Evolutionary conservation across 1,140 invertebrate species (phyloP).

Genomic region (Elymnias hypermnestra): DNA sequence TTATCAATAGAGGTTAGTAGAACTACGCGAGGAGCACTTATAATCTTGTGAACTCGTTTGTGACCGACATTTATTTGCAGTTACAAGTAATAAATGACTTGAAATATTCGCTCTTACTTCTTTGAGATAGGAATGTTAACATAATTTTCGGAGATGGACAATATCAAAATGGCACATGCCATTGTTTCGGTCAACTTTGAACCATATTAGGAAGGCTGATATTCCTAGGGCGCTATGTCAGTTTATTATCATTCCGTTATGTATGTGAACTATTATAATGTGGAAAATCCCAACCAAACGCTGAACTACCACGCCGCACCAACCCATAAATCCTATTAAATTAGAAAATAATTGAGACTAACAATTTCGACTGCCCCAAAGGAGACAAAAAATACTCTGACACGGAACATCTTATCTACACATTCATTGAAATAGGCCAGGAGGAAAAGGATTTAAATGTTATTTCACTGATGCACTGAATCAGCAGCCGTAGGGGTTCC

Average conservation of each 20-base stretch:
- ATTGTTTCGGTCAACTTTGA: conserved; percentile 39
- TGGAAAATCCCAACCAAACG: not conserved
- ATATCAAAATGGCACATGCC: not conserved
- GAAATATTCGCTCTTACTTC: conserved; percentile 22
- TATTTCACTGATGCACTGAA: no score
- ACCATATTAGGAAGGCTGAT: conserved; percentile 33
- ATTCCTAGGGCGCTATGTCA: conserved; percentile 29
- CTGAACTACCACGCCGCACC: no score
- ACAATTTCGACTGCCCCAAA: no score
- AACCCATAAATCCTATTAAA: no score
- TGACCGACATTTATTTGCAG: conserved; percentile 13
- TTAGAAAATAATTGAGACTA: no score
- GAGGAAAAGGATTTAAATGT: no score
- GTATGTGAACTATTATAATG: conserved; percentile 5
- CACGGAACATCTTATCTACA: no score
- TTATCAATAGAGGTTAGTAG: no score
- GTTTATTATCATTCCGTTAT: conserved; percentile 31
- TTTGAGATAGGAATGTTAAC: conserved; percentile 17
- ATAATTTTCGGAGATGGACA: conserved; percentile 4
- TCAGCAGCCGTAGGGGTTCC: no score
- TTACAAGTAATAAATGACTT: conserved; percentile 9
- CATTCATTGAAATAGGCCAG: no score
- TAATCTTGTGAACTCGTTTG: not conserved
- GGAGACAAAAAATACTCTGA: no score
- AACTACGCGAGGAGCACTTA: no score